Percentiles rank a stretch among this genome's conserved stretches.
Evolutionary conservation across 2,797 vertebrate genomes (phyloP).

Genomic region (Alosa sapidissima): DNA sequence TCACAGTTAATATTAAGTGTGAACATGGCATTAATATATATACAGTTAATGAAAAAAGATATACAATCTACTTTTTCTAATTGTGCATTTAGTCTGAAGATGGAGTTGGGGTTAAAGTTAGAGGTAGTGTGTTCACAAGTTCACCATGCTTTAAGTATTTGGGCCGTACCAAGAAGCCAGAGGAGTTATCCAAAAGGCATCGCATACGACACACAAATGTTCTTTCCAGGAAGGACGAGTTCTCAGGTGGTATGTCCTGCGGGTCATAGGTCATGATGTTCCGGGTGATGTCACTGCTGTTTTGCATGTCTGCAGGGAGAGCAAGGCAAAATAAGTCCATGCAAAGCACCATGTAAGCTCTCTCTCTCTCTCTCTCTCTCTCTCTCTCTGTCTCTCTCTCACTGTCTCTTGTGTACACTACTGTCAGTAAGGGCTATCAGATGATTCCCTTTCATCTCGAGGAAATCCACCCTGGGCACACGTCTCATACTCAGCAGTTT

Average conservation of each 20-base stretch:
- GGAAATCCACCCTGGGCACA: constrained; percentile 5
- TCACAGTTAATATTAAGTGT: not conserved
- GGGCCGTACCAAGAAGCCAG: constrained; percentile 62
- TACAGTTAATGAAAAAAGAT: too few species aligned
- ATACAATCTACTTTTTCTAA: not conserved
- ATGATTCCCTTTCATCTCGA: not conserved
- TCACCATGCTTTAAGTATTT: constrained; percentile 9
- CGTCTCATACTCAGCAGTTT: not conserved
- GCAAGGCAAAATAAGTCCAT: constrained; percentile 5
- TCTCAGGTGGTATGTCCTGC: not conserved
- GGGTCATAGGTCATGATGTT: constrained; percentile 38
- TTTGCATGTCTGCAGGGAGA: constrained; percentile 48
- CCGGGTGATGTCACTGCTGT: constrained; percentile 27
- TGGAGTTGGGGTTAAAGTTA: not conserved
- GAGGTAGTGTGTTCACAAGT: not conserved
- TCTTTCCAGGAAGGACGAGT: constrained; percentile 52
- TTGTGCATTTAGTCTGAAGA: not conserved
- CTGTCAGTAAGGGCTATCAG: not conserved
- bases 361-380: not conserved
- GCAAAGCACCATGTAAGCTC: not conserved
- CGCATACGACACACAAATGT: constrained; percentile 67
- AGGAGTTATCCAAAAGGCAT: constrained; percentile 68
- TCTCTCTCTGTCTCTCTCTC: not conserved
- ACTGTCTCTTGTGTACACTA: not conserved
- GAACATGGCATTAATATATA: too few species aligned